Conservation (phyloP, 2,797 vertebrate genomes). For the Siniperca obscura region DNA sequence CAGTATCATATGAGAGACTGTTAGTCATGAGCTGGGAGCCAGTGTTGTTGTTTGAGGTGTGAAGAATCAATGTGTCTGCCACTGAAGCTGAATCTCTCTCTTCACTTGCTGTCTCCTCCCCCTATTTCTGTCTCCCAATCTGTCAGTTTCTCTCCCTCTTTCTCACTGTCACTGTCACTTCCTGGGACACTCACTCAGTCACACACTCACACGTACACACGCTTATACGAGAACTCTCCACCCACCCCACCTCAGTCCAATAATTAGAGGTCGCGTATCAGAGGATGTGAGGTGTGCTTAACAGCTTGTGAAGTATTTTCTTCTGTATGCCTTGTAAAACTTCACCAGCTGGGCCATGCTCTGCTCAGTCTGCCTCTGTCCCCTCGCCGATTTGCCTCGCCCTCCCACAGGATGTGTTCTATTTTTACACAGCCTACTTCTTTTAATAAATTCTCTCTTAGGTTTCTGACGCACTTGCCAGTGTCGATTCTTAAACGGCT, state of each 20-base stretch:
- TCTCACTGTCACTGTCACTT: slow-evolving; percentile 47
- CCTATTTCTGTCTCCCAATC: slow-evolving; percentile 3
- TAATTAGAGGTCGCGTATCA: slow-evolving; percentile 10
- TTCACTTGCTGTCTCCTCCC: slow-evolving; percentile 19
- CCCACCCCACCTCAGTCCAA: neutral
- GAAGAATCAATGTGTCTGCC: slow-evolving; percentile 32
- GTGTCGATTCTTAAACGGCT: slow-evolving; percentile 59
- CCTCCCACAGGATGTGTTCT: slow-evolving; percentile 81
- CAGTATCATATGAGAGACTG: neutral
- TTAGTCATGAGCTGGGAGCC: neutral
- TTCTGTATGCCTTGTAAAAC: slow-evolving; percentile 42
- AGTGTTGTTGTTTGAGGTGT: neutral
- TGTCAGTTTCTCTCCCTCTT: slow-evolving; percentile 10
- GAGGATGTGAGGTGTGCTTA: slow-evolving; percentile 37
- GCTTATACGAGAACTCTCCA: slow-evolving; percentile 2
- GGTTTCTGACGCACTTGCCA: slow-evolving; percentile 74
- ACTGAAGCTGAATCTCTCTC: slow-evolving; percentile 2
- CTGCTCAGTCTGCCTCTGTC: slow-evolving; percentile 63
- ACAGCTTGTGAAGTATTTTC: slow-evolving; percentile 38
- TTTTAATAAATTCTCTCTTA: slow-evolving; percentile 82
- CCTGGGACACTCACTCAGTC: slow-evolving; percentile 8
- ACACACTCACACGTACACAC: slow-evolving; percentile 1
- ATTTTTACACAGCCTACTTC: slow-evolving; percentile 89
- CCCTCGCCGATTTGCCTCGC: slow-evolving; percentile 67
- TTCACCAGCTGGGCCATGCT: slow-evolving; percentile 69